A percentile compares a stretch with the other conserved stretches of the same genome.
Evolutionary conservation across 2,113 vertebrate genomes (phyloP).

Genomic region (Microtus oregoni): DNA sequence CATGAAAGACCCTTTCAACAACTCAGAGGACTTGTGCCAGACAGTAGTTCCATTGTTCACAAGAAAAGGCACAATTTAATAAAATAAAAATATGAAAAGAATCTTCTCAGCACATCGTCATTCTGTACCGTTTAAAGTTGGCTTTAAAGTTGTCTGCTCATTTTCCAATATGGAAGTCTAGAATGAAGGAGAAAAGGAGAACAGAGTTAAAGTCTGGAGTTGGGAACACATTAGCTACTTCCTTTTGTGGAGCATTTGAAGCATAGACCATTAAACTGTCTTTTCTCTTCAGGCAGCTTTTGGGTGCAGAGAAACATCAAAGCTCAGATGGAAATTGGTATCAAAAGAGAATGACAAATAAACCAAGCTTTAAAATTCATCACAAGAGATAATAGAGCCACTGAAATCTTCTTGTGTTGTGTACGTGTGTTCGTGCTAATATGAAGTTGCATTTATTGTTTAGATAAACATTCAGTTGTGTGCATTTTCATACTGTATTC

Average conservation of each 20-base stretch:
- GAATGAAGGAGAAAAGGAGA: neutral
- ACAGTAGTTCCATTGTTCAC: neutral
- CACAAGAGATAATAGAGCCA: too few species aligned
- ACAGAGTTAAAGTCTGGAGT: neutral
- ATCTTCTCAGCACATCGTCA: neutral
- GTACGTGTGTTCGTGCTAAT: neutral
- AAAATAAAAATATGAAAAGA: neutral
- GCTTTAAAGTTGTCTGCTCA: conserved; percentile 17
- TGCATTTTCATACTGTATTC: neutral
- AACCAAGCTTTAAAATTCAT: conserved; percentile 56
- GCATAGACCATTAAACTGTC: conserved; percentile 25
- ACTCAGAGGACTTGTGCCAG: neutral
- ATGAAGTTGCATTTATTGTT: neutral
- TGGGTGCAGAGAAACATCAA: conserved; percentile 30
- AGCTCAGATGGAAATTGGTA: conserved; percentile 37
- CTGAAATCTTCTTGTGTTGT: neutral
- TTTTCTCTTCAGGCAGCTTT: conserved; percentile 43
- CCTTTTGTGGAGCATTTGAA: conserved; percentile 29
- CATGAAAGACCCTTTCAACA: neutral
- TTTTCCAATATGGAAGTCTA: neutral
- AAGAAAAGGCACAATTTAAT: neutral
- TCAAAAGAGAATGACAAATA: conserved; percentile 60
- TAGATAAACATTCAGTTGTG: neutral
- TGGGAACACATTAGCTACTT: neutral
- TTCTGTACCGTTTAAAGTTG: conserved; percentile 28